Base-by-base conservation (phyloP, 2,113 vertebrate genomes). In the Alaudala cheleensis region DNA sequence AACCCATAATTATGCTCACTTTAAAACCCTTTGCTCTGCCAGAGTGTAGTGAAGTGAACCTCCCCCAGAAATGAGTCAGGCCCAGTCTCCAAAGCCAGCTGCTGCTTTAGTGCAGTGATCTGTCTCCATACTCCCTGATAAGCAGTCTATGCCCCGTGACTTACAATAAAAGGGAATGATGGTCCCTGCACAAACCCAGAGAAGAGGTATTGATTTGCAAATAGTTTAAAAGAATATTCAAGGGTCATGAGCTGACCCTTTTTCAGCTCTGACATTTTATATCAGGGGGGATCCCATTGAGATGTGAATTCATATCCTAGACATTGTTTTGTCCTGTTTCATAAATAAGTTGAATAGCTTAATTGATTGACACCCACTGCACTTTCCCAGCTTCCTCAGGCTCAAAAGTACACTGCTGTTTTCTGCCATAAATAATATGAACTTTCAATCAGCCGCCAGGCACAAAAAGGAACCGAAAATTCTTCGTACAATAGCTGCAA, bases 341-440 rank as follows among this genome's bases (percentile, higher is more conserved):
- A 96, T 96, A 97, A 97, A 95, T 96, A 96, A 94, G 78, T 93
- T 96, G 96, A 97, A 97, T 97, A 74, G 95, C 95, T 93, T 97
- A 96, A 96, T 97, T 97, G 96, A 97, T 96, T 97, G 96, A 96
- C 96, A 97, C 92, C 69, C 93, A 80, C 89, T 92, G 88, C 93
- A 96, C 92, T 96, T 96, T 97, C 96, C 91, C 95, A 96, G 96
- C 96, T 96, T 93, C 93, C 92, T 95, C 86, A 77, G 83, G 54
- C 96, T 96, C 92, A 92, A 69, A 96, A 97, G 96, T 96, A 96
- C 86, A 88, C 95, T 96, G 96, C 96, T 95, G 96, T 82, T 96
- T 96, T 92, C 91, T 96, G 95, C 94, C 95, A 96, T 96, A 95
- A 97, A 94, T 96, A 96, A 96, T 92, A 95, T 93, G 95, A 92